These are phyloP conservation scores for Barbus barbus DNA, from an alignment of 2,113 vertebrate species.

Conservation along the genomic window DNA sequence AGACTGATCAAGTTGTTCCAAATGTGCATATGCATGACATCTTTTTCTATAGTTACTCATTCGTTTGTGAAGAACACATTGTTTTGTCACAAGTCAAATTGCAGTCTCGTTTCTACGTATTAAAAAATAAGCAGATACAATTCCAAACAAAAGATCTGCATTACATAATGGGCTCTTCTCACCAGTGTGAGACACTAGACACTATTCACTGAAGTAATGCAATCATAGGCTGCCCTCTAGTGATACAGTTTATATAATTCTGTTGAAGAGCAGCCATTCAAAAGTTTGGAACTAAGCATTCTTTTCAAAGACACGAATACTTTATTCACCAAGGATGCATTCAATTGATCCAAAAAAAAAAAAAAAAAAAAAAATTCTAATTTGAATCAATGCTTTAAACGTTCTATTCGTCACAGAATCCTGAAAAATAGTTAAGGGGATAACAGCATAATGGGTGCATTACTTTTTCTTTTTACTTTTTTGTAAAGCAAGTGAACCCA, in stretches of 20 bases:
- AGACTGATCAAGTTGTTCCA: neutral
- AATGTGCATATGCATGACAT: neutral
- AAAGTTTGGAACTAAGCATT: neutral
- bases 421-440: too few relatives aligned
- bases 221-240: conserved; percentile 47
- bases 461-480: too few relatives aligned
- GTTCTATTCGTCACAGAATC: too few relatives aligned
- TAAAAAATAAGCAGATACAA: neutral
- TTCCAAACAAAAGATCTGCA: neutral
- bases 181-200: neutral
- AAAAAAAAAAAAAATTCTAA: too few relatives aligned
- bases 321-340: too few relatives aligned
- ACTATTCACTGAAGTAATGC: neutral
- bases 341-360: too few relatives aligned
- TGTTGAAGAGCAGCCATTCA: neutral
- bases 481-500: too few relatives aligned
- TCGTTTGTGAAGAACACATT: neutral
- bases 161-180: neutral
- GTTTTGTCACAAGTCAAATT: neutral
- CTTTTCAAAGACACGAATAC: too few relatives aligned
- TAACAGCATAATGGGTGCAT: too few relatives aligned
- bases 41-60: neutral
- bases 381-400: too few relatives aligned
- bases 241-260: conserved; percentile 1
- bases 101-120: neutral